These are phyloP conservation scores for Elmis aenea DNA, from an alignment of 2,888 invertebrate genomes.

Conservation along the genomic window DNA sequence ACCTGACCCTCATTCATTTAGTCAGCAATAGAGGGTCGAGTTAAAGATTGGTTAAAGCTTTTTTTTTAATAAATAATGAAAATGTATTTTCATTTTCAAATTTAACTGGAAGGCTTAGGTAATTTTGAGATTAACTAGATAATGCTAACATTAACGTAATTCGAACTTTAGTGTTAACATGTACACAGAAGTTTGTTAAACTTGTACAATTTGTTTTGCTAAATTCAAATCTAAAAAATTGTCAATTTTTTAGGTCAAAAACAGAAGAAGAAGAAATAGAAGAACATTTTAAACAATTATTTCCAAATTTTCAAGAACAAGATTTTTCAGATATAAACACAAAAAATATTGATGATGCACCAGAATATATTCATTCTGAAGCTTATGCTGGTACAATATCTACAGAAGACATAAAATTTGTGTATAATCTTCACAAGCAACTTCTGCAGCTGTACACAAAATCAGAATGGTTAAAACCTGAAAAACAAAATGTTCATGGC, in stretches of 20 bases:
- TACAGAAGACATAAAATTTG: constrained; percentile 54
- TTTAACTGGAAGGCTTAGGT: too few relatives aligned
- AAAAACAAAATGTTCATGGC: constrained; percentile 34
- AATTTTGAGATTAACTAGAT: too few relatives aligned
- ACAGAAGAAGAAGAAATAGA: constrained; percentile 64
- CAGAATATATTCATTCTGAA: background rate
- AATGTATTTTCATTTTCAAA: too few relatives aligned
- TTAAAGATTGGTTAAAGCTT: too few relatives aligned
- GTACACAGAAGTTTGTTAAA: too few relatives aligned
- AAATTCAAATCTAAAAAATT: too few relatives aligned
- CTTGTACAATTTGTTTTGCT: too few relatives aligned
- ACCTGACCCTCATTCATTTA: too few relatives aligned
- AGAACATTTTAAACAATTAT: constrained; percentile 62
- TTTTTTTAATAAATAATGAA: too few relatives aligned
- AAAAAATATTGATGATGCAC: constrained; percentile 27
- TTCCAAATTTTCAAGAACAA: constrained; percentile 61
- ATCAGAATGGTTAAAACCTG: constrained; percentile 57
- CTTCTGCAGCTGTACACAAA: constrained; percentile 55
- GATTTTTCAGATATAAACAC: constrained; percentile 65
- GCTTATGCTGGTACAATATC: constrained; percentile 41
- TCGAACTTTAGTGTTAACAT: too few relatives aligned
- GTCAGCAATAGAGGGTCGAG: too few relatives aligned
- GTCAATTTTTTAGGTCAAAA: constrained; percentile 37
- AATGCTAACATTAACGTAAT: too few relatives aligned
- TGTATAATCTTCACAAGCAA: constrained; percentile 58